Base-by-base conservation (phyloP, 2,888 invertebrate genomes). In the Trachelus iudaicus region DNA sequence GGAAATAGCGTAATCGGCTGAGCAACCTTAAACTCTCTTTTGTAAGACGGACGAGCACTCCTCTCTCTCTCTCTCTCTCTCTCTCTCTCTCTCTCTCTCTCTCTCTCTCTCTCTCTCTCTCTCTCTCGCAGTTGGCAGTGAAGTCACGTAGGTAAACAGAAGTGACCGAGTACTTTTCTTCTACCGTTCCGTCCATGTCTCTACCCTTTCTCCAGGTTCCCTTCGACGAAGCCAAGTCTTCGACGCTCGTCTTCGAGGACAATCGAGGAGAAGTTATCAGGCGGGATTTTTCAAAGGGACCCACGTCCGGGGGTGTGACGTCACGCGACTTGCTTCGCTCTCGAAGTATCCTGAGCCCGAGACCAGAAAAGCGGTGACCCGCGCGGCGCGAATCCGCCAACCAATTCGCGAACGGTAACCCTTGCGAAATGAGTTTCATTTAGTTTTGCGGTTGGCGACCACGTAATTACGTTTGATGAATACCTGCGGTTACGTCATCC, bases 401-500 rank as follows among this genome's bases (percentile, higher is more conserved):
- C 79, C 80, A 83, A 82, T 83, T 82, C 78, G 77, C 79, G 40
- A 79, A 80, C 75, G 79, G 75, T 77, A 81, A 80, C 77, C 80
- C 79, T 83, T 78, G 81, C 75, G 84, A 82, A 85, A 83, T 82
- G 81, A 84, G 84, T 85, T 84, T 85, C 82, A 83, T 85, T 85
- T 85, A 84, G 81, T 83, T 85, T 80, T 85, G 84, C 81, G 85
- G 84, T 85, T 76, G 30, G 13, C 31, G 30, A 15, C n/a, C 69
- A 33, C n/a, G 69, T 33, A 30, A 85, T 86, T 85, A 86, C 83
- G 81, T 80, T 83, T 85, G 85, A 86, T 85, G 85, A 85, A 85
- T 83, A 81, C 79, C 82, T 82, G 84, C 81, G 84, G 85, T 86
- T 86, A 79, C 84, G 83, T 86, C 83, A 86, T 83, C 81, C 79